Conservation (phyloP, 2,113 vertebrate genomes). For the Felis chaus region DNA sequence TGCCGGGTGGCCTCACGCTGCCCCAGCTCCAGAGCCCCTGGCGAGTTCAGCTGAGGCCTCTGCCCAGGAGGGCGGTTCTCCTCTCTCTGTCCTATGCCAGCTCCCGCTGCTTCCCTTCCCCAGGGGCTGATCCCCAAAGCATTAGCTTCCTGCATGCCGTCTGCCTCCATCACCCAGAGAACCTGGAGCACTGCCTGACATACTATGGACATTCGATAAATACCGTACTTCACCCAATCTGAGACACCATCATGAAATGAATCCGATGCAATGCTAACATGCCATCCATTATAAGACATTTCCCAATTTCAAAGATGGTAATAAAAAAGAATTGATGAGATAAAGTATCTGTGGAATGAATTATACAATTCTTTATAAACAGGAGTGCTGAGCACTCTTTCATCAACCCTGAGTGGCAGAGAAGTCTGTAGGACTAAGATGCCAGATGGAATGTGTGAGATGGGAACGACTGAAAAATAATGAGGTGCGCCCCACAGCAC, state of each 20-base stretch:
- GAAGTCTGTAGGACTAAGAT: background rate
- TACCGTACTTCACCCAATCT: too few relatives aligned
- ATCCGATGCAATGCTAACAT: background rate
- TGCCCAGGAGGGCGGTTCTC: background rate
- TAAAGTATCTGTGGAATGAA: background rate
- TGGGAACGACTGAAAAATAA: background rate
- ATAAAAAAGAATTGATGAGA: background rate
- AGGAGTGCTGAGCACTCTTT: background rate
- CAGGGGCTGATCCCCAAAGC: background rate
- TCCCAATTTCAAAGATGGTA: constrained; percentile 1
- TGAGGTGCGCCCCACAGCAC: accelerated
- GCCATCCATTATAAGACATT: background rate
- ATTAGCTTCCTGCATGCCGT: too few relatives aligned
- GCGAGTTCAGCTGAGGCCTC: background rate
- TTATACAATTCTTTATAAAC: background rate
- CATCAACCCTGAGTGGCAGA: background rate
- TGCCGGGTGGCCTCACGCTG: background rate
- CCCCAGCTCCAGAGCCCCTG: background rate
- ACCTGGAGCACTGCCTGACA: background rate
- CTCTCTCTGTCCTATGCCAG: background rate
- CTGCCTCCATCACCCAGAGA: background rate
- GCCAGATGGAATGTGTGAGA: background rate
- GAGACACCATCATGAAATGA: background rate
- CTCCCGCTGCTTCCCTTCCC: background rate
- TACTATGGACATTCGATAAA: background rate